Conservation (phyloP, 2,797 vertebrate genomes). For the Xenopus petersii region DNA sequence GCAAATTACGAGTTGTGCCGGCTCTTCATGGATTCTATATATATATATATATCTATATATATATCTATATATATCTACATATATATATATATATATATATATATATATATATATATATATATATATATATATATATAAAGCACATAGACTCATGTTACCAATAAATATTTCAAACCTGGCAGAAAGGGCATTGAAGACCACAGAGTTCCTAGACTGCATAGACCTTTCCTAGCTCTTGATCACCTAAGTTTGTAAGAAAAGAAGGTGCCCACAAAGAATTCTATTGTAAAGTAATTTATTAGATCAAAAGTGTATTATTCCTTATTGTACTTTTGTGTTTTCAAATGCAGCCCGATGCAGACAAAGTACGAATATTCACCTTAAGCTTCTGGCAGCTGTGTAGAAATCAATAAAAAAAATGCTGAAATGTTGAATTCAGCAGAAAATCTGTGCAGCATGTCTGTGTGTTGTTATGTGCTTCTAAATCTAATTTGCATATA, state of each 20-base stretch:
- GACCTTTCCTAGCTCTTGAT: background rate
- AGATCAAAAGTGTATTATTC: conserved; percentile 2
- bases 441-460: conserved; percentile 3
- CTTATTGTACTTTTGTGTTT: conserved; percentile 15
- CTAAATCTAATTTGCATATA: conserved; percentile 46
- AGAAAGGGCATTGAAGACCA: too few species aligned
- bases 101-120: too few species aligned
- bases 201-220: background rate
- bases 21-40: too few species aligned
- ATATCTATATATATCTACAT: too few species aligned
- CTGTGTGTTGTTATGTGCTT: conserved; percentile 28
- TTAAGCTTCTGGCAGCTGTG: conserved; percentile 25
- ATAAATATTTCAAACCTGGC: too few species aligned
- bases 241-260: background rate
- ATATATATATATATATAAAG: too few species aligned
- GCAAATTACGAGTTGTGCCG: too few species aligned
- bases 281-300: background rate
- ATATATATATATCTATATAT: too few species aligned
- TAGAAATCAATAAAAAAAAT: conserved; percentile 30
- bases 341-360: background rate
- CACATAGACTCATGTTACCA: too few species aligned
- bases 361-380: background rate
- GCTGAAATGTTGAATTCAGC: conserved; percentile 36
- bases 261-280: background rate
- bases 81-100: too few species aligned